Percentiles rank a stretch among this genome's conserved stretches.
These are phyloP conservation scores for Bolborhynchus lineola DNA, from an alignment of 2,113 vertebrate genomes.

Conservation along the genomic window DNA sequence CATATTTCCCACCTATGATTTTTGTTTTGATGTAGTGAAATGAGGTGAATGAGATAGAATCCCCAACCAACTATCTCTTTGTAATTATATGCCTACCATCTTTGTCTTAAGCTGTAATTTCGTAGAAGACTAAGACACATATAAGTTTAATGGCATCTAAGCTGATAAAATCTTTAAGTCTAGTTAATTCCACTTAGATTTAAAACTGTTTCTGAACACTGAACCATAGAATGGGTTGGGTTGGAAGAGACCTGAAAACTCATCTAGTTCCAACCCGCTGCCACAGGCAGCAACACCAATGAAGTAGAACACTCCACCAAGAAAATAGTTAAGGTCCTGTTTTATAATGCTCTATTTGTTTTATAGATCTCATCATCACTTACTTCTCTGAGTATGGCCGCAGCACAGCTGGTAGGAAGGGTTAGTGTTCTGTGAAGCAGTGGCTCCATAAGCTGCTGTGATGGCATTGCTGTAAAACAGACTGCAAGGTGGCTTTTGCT, in stretches of 20 bases:
- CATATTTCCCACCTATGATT: not conserved
- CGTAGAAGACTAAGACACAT: not conserved
- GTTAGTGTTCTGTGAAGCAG: not conserved
- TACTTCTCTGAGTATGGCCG: not conserved
- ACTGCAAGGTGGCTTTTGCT: fast-evolving
- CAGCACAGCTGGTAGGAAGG: not conserved
- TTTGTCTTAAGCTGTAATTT: not conserved
- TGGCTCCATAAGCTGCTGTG: not conserved
- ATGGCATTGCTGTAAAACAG: not conserved
- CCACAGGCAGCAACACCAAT: not conserved
- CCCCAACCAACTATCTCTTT: not conserved
- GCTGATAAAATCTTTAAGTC: not conserved
- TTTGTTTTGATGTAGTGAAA: not conserved
- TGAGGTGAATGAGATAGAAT: not conserved
- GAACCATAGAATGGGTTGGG: not conserved
- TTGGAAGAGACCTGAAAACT: not conserved
- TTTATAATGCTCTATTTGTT: not conserved
- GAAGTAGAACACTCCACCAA: not conserved
- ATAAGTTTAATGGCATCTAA: not conserved
- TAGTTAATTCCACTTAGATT: not conserved
- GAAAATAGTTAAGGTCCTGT: not conserved
- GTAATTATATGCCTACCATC: not conserved
- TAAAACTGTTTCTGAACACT: not conserved
- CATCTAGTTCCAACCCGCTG: not conserved
- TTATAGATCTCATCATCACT: not conserved